Evolutionary conservation across 2,113 vertebrate species (phyloP).

Genomic region (Myiozetetes cayanensis): DNA sequence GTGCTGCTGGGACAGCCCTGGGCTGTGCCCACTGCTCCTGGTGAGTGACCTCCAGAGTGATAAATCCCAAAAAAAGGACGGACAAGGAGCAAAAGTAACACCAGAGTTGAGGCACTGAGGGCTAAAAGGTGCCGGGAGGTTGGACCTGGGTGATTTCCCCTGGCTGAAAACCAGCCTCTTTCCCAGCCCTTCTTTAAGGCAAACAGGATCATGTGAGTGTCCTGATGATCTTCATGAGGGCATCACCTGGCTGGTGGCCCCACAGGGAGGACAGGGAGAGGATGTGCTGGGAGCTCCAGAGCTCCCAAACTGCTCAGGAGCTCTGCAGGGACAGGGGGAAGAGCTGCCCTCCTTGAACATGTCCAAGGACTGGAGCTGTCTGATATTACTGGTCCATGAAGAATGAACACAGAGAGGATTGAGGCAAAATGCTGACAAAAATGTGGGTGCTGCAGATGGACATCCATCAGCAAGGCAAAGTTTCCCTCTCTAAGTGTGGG

Average conservation of each 20-base stretch:
- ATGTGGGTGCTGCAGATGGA: background rate
- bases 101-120: background rate
- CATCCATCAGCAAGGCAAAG: background rate
- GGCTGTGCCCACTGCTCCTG: background rate
- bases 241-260: background rate
- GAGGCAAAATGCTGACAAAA: background rate
- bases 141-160: no score
- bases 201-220: background rate
- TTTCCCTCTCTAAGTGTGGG: background rate
- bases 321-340: background rate
- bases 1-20: background rate
- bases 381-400: background rate
- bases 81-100: background rate
- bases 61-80: background rate
- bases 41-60: background rate
- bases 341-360: background rate
- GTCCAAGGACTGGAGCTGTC: background rate
- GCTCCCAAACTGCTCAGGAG: background rate
- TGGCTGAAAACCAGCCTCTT: background rate
- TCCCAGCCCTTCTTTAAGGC: background rate
- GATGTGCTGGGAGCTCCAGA: background rate
- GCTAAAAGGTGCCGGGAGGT: background rate
- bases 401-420: background rate
- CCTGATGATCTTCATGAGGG: background rate
- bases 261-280: background rate